These are phyloP conservation scores for Mayetiola destructor DNA, from an alignment of 2,888 invertebrate species.

Conservation along the genomic window DNA sequence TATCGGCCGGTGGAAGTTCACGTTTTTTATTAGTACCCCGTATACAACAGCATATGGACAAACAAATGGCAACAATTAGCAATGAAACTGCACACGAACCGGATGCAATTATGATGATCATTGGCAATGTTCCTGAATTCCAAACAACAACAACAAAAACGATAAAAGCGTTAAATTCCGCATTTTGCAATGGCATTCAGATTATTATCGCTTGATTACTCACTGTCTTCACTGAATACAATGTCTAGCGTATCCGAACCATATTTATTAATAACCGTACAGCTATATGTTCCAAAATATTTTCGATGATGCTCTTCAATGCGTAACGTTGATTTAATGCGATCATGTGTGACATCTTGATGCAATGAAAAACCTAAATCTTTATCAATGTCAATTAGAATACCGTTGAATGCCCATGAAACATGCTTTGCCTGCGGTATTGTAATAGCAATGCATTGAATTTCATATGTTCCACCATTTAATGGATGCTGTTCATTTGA, in stretches of 20 bases:
- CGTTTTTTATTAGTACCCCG: background rate
- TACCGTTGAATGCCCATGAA: constrained; percentile 74
- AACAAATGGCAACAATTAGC: background rate
- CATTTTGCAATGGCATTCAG: background rate
- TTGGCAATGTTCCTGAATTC: constrained; percentile 5
- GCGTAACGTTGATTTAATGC: constrained; percentile 76
- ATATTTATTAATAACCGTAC: constrained; percentile 81
- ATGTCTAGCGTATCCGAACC: constrained; percentile 78
- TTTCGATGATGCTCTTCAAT: constrained; percentile 71
- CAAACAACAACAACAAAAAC: no score
- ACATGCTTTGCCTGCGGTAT: constrained; percentile 79
- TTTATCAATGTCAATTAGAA: constrained; percentile 58
- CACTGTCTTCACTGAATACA: constrained; percentile 73
- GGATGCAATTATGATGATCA: constrained; percentile 1
- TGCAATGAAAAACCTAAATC: constrained; percentile 60
- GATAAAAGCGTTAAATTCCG: no score
- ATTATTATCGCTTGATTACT: constrained; percentile 24
- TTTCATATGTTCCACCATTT: constrained; percentile 49
- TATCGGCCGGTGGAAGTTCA: constrained; percentile 25
- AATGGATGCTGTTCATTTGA: constrained; percentile 69
- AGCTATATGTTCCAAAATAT: constrained; percentile 87
- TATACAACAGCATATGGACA: constrained; percentile 4
- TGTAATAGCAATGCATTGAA: constrained; percentile 79
- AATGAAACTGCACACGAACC: constrained; percentile 5
- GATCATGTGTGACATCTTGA: constrained; percentile 59